phyloP scores from a whole-genome alignment of 2,888 invertebrate genomes.

The Corythucha ciliata region DNA sequence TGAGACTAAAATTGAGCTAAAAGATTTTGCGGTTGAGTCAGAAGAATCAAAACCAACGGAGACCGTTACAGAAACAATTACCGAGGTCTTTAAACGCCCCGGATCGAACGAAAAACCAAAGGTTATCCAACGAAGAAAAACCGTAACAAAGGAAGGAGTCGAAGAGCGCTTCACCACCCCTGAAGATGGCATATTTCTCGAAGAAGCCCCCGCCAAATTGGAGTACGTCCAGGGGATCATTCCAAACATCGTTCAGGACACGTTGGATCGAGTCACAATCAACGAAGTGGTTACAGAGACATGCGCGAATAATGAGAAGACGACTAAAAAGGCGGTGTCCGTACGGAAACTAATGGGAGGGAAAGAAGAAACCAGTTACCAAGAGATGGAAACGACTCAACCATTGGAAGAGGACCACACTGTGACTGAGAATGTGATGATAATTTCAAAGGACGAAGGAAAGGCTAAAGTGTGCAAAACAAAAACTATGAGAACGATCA shows the following conservation, averaged over 20 bases:
- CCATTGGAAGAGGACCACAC: conserved; percentile 20
- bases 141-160: conserved; percentile 17
- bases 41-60: conserved; percentile 21
- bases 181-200: no score
- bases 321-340: conserved; percentile 7
- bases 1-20: conserved; percentile 7
- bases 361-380: conserved; percentile 38
- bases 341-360: conserved; percentile 33
- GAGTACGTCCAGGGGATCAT: no score
- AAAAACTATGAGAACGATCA: conserved; percentile 36
- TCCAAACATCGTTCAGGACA: no score
- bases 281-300: conserved; percentile 31
- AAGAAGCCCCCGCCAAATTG: not conserved
- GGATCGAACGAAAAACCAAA: conserved; percentile 35
- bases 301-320: conserved; percentile 32
- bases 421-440: conserved; percentile 34
- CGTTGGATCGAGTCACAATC: conserved; percentile 23
- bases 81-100: conserved; percentile 24
- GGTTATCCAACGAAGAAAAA: conserved; percentile 38
- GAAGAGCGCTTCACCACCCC: conserved; percentile 19
- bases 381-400: conserved; percentile 11
- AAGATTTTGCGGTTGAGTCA: conserved; percentile 23
- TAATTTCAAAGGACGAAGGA: conserved; percentile 38
- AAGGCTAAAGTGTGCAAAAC: conserved; percentile 45
- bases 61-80: no score